Conservation (phyloP, 2,113 vertebrate species). For the Panthera leo region DNA sequence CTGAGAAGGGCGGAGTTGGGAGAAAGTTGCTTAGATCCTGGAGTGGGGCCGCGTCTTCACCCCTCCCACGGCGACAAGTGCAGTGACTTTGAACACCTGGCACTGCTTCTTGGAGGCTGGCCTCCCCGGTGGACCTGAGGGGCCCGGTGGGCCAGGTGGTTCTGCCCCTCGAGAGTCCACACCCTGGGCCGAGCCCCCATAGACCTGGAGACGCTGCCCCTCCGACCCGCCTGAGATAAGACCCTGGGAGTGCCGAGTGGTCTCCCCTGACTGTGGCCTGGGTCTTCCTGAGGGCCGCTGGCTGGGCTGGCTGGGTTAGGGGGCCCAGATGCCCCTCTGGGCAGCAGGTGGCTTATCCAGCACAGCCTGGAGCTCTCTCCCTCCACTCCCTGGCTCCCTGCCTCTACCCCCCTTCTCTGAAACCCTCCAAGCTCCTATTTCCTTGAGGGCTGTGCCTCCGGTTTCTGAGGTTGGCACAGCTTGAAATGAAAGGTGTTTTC, state of each 20-base stretch:
- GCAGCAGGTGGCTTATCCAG: neutral
- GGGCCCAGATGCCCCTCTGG: neutral
- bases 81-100: neutral
- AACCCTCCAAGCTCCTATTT: constrained; percentile 2
- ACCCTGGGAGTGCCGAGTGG: neutral
- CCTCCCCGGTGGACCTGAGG: neutral
- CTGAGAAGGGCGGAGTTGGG: neutral
- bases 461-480: neutral
- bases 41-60: neutral
- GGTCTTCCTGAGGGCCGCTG: neutral
- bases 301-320: neutral
- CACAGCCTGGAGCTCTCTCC: no score
- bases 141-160: neutral
- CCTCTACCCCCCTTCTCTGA: neutral
- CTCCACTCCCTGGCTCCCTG: neutral
- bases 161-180: neutral
- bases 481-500: neutral
- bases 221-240: neutral
- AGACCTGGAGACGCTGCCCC: neutral
- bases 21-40: constrained; percentile 2
- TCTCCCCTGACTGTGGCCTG: neutral
- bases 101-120: neutral
- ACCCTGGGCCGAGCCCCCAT: neutral
- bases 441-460: neutral
- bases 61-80: no score